phyloP scores from a whole-genome alignment of 2,113 vertebrate genomes.

The Mastomys natalensis region DNA sequence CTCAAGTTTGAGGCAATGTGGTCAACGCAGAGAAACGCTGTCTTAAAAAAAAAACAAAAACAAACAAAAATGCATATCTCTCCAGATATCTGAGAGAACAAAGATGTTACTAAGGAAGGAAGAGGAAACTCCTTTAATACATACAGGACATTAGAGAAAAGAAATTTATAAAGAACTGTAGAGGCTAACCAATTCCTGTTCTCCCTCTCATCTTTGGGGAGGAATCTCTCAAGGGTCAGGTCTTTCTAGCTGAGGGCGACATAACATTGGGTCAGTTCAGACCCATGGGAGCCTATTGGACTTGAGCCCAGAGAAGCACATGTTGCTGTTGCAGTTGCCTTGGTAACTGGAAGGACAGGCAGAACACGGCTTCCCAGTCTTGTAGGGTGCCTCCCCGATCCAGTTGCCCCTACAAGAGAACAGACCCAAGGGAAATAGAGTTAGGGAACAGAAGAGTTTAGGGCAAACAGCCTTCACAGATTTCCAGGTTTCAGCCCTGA shows the following conservation, averaged over 20 bases:
- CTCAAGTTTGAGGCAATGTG: not conserved
- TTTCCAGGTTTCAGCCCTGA: not conserved
- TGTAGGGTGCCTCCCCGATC: conserved; percentile 93
- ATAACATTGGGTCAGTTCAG: conserved; percentile 53
- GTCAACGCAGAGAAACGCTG: not conserved
- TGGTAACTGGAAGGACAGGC: conserved; percentile 91
- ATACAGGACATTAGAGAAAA: not conserved
- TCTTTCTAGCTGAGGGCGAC: not conserved
- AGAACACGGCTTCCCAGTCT: conserved; percentile 91
- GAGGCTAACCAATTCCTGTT: not conserved
- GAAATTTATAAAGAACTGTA: not conserved
- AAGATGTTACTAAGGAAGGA: not conserved
- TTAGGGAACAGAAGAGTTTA: not conserved
- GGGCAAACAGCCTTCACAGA: not conserved
- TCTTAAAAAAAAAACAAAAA: not conserved
- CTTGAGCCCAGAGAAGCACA: conserved; percentile 88
- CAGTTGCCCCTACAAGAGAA: conserved; percentile 93
- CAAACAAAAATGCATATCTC: not conserved
- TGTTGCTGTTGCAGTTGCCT: conserved; percentile 91
- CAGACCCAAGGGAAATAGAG: not conserved
- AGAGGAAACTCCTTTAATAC: not conserved
- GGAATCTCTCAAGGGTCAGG: not conserved
- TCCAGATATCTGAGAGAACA: not conserved
- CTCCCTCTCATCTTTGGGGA: not conserved
- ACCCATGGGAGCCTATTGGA: conserved; percentile 86